Evolutionary conservation across 23 tunicate species (phyloP).

Genomic region (Ciona savignyi): DNA sequence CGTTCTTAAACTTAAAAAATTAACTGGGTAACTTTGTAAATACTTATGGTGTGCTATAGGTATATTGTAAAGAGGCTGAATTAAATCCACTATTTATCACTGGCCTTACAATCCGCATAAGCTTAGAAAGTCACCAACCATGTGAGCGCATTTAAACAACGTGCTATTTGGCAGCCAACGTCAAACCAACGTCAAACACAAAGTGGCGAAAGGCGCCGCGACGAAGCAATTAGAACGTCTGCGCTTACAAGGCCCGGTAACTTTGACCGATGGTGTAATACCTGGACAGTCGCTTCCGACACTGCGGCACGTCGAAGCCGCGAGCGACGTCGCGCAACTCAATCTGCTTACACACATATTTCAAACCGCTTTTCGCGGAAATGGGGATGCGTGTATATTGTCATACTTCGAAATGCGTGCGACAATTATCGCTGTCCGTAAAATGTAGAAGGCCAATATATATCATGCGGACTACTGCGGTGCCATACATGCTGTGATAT

Average conservation of each 20-base stretch:
- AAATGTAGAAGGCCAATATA: too few species aligned
- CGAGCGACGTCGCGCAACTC: background rate
- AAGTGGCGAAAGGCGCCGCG: background rate
- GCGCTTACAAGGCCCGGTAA: background rate
- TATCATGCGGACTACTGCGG: too few species aligned
- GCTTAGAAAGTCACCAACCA: too few species aligned
- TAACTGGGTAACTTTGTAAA: too few species aligned
- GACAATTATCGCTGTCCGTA: background rate
- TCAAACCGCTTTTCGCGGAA: background rate
- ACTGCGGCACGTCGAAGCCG: background rate
- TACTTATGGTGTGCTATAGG: too few species aligned
- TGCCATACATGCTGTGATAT: too few species aligned
- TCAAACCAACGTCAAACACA: background rate
- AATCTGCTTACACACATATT: background rate
- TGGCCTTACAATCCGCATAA: too few species aligned
- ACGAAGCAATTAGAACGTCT: background rate
- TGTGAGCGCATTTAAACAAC: background rate
- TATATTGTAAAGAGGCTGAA: too few species aligned
- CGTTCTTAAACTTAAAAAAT: too few species aligned
- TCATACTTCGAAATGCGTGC: background rate
- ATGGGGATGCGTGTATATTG: background rate
- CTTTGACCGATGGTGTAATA: background rate
- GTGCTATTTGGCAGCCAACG: background rate
- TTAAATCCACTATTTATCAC: too few species aligned
- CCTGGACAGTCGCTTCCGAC: background rate